Evolutionary conservation across 23 tunicate species (phyloP).

Genomic region (Pegea sp.): DNA sequence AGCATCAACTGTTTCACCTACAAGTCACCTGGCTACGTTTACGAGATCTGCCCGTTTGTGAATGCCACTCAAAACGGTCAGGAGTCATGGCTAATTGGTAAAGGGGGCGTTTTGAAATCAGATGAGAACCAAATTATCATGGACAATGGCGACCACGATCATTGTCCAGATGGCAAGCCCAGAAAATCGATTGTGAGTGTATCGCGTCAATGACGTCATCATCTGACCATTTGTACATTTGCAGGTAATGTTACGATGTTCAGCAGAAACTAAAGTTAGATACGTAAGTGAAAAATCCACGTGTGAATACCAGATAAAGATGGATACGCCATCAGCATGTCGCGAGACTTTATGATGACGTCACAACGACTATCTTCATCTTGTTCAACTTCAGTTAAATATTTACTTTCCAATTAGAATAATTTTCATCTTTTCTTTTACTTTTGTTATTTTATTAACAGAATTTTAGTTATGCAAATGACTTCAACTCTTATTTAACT

Average conservation of each 20-base stretch:
- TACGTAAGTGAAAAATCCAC: conserved; percentile 82
- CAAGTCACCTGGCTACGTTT: conserved; percentile 79
- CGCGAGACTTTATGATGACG: no score
- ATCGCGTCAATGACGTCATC: no score
- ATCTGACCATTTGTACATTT: no score
- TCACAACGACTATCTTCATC: no score
- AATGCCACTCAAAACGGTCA: conserved; percentile 68
- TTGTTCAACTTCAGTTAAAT: no score
- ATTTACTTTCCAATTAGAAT: no score
- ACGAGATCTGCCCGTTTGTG: conserved; percentile 54
- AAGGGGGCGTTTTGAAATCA: conserved; percentile 31
- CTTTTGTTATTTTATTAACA: no score
- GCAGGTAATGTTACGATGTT: conserved; percentile 50
- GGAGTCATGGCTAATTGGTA: conserved; percentile 66
- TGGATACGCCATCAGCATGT: conserved; percentile 82
- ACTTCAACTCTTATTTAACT: no score
- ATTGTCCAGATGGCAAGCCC: conserved; percentile 64
- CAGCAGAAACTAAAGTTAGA: conserved; percentile 25
- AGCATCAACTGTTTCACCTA: conserved; percentile 44
- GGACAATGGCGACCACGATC: conserved; percentile 54
- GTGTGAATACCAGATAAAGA: conserved; percentile 55
- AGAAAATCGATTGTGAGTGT: conserved; percentile 73
- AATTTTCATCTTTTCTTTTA: no score
- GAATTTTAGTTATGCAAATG: no score
- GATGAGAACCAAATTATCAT: conserved; percentile 11